phyloP scores from a whole-genome alignment of 2,113 vertebrate species.

The Cricetomys ansorgei region DNA sequence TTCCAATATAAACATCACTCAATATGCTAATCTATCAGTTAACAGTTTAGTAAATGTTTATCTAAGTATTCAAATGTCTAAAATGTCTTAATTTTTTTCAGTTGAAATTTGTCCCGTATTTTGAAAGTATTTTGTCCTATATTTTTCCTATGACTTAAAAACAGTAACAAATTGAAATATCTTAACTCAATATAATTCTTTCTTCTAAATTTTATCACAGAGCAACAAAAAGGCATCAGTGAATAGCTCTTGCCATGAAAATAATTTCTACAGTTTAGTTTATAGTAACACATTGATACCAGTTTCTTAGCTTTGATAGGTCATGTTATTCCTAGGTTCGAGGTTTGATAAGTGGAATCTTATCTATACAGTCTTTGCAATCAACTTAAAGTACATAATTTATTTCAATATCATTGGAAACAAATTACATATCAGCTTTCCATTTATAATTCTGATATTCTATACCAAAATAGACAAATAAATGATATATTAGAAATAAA shows the following conservation, averaged over 20 bases:
- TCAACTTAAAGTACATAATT: not conserved
- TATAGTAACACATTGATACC: not conserved
- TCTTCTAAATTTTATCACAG: not conserved
- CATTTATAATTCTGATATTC: not conserved
- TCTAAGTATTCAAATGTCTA: not conserved
- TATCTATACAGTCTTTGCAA: not conserved
- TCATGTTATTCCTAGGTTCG: not conserved
- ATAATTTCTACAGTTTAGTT: not conserved
- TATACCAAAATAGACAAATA: not conserved
- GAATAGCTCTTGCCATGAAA: not conserved
- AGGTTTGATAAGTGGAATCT: not conserved
- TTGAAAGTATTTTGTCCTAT: too few relatives aligned
- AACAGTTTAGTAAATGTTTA: not conserved
- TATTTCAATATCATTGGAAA: not conserved
- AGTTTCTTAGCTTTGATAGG: not conserved
- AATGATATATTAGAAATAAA: not conserved
- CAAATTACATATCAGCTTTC: not conserved
- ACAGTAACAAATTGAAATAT: not conserved
- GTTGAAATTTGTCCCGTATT: not conserved
- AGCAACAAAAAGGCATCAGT: not conserved
- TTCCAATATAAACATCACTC: not conserved
- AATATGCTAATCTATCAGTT: not conserved
- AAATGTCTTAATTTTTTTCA: not conserved
- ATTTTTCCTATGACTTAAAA: not conserved
- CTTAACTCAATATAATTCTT: not conserved